These are phyloP conservation scores for Procambarus clarkii DNA, from an alignment of 1,140 invertebrate genomes.

Conservation along the genomic window DNA sequence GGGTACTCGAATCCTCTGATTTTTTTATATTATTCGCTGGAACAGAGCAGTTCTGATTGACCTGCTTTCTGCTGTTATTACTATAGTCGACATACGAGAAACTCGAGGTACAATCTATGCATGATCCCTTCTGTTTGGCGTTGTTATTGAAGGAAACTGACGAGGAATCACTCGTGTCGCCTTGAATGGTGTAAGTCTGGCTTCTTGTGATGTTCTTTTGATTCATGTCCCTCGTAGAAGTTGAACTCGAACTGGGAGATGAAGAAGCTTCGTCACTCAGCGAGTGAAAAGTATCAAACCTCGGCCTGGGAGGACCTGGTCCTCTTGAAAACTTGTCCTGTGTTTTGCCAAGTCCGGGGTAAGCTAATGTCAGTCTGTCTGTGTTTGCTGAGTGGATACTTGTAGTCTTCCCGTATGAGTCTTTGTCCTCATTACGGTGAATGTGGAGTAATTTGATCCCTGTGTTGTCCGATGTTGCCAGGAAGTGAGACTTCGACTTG, in stretches of 20 bases:
- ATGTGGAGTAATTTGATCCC: not conserved
- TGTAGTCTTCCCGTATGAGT: not conserved
- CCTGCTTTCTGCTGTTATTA: not conserved
- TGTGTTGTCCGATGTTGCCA: not conserved
- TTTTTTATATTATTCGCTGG: not conserved
- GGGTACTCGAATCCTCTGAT: not conserved
- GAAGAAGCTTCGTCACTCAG: not conserved
- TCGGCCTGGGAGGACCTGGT: not conserved
- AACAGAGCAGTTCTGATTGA: not conserved
- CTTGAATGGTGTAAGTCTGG: not conserved
- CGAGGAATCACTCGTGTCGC: not conserved
- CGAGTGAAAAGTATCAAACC: not conserved
- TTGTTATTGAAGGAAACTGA: not conserved
- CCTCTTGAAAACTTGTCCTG: not conserved
- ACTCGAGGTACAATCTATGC: not conserved
- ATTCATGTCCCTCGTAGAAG: not conserved
- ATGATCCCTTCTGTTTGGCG: not conserved
- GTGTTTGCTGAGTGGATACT: no score
- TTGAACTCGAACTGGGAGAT: not conserved
- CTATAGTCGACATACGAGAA: not conserved
- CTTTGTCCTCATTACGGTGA: not conserved
- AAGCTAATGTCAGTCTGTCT: not conserved
- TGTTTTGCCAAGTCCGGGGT: not conserved
- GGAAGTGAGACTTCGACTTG: not conserved
- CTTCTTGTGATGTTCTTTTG: not conserved